Conservation (phyloP, 2,113 vertebrate species). For the Phyllostomus discolor region DNA sequence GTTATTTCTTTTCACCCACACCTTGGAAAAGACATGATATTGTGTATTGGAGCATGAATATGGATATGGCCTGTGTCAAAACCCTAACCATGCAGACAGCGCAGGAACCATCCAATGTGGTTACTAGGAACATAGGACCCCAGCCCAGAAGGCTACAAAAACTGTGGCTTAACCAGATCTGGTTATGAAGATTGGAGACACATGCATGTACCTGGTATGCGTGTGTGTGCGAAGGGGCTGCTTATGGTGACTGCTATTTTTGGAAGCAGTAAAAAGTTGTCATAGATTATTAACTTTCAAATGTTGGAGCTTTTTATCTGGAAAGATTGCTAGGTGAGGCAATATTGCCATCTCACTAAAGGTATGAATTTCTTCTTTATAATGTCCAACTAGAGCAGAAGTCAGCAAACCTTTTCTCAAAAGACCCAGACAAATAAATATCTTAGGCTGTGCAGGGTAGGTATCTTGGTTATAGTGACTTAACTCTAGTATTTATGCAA, state of each 20-base stretch:
- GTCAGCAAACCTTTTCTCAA: neutral
- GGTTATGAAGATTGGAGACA: neutral
- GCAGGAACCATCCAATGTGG: neutral
- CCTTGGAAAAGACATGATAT: neutral
- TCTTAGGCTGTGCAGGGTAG: neutral
- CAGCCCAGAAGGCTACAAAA: neutral
- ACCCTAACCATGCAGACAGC: neutral
- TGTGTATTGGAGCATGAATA: neutral
- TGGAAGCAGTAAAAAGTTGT: constrained; percentile 11
- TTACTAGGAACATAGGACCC: neutral
- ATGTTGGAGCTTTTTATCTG: constrained; percentile 8
- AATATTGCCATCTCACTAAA: neutral
- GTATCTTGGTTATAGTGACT: neutral
- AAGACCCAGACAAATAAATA: neutral
- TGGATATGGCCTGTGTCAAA: neutral
- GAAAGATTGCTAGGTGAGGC: neutral
- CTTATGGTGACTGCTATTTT: neutral
- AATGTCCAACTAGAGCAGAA: neutral
- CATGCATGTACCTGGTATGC: neutral
- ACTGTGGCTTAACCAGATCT: neutral
- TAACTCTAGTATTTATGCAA: neutral
- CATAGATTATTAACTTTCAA: neutral
- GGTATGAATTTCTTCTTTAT: neutral
- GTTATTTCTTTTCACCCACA: neutral
- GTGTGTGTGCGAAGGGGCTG: neutral